Conservation (phyloP, 2,113 vertebrate species). For the Xyrauchen texanus region DNA sequence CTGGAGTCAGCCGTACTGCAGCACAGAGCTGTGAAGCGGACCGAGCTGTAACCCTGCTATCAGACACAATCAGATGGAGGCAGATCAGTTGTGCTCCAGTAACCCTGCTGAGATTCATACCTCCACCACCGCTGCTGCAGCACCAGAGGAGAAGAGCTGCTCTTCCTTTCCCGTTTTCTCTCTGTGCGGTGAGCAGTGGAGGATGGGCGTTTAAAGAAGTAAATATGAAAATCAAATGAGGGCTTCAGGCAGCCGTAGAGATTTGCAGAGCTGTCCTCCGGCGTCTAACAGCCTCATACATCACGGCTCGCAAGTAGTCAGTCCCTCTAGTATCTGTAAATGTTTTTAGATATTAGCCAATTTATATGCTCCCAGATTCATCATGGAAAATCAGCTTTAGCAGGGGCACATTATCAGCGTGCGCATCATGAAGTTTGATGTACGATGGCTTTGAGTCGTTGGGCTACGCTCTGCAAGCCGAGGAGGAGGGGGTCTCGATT, state of each 20-base stretch:
- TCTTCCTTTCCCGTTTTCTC: constrained; percentile 53
- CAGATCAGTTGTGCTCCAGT: constrained; percentile 99
- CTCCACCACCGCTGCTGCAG: not conserved
- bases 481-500: constrained; percentile 41
- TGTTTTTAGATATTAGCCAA: constrained; percentile 99
- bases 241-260: constrained; percentile 98
- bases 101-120: constrained; percentile 86
- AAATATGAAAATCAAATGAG: constrained; percentile 99
- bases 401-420: constrained; percentile 96
- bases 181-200: constrained; percentile 84
- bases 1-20: constrained; percentile 88
- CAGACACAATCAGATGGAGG: constrained; percentile 95
- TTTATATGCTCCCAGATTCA: constrained; percentile 99
- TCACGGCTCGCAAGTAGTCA: constrained; percentile 99
- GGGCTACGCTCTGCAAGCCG: constrained; percentile 77
- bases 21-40: constrained; percentile 88
- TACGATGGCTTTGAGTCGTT: constrained; percentile 98
- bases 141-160: not conserved
- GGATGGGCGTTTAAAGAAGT: constrained; percentile 99
- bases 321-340: constrained; percentile 99
- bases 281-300: constrained; percentile 98
- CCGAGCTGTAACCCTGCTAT: constrained; percentile 61
- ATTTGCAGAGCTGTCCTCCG: constrained; percentile 99
- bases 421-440: constrained; percentile 99
- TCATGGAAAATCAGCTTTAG: constrained; percentile 99